These are phyloP conservation scores for Geotrupes spiniger DNA, from an alignment of 2,888 invertebrate genomes.

Conservation along the genomic window DNA sequence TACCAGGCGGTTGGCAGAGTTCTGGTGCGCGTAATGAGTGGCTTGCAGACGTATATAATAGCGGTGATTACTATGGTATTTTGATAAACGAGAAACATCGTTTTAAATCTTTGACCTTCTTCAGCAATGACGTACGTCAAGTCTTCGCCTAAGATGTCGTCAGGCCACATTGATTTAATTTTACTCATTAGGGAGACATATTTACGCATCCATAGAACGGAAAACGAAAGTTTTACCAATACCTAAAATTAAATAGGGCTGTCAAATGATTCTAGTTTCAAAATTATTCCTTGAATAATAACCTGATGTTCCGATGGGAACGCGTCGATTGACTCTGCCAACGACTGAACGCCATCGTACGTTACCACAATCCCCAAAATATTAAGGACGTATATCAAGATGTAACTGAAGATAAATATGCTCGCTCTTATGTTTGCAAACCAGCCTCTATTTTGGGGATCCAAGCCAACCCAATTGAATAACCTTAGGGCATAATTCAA, in stretches of 20 bases:
- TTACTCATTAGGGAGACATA: neutral
- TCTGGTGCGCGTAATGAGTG: too few species aligned
- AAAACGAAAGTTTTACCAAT: constrained; percentile 4
- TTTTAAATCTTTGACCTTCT: too few species aligned
- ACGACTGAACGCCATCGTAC: constrained; percentile 12
- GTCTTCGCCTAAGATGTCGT: too few species aligned
- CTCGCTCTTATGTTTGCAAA: neutral
- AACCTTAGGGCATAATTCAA: constrained; percentile 12
- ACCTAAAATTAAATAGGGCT: constrained; percentile 7
- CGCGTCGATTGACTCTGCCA: constrained; percentile 15
- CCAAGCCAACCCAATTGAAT: constrained; percentile 11
- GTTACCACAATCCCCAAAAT: constrained; percentile 11
- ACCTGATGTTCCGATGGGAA: constrained; percentile 18
- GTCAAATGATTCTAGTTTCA: too few species aligned
- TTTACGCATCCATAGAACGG: neutral
- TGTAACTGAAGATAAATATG: constrained; percentile 4
- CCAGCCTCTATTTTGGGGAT: constrained; percentile 9
- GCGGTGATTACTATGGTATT: too few species aligned
- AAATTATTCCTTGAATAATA: too few species aligned
- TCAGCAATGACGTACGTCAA: too few species aligned
- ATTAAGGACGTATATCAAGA: constrained; percentile 11
- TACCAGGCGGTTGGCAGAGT: too few species aligned
- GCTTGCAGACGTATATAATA: too few species aligned
- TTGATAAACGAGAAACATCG: too few species aligned
- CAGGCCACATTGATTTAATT: neutral